phyloP scores from a whole-genome alignment of 2,888 invertebrate species.

The Meloe dianella region DNA sequence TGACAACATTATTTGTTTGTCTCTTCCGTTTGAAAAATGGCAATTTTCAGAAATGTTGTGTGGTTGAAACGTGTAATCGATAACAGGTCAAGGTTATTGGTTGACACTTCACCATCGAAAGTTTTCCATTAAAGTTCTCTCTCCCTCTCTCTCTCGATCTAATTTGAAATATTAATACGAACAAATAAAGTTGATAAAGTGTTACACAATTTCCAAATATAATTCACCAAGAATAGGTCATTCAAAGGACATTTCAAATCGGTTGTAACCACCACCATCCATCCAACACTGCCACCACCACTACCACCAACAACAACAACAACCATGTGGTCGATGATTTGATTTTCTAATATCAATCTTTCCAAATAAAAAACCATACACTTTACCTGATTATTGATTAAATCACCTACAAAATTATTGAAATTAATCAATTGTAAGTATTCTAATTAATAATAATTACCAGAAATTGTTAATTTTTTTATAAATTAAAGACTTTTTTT shows the following conservation, averaged over 20 bases:
- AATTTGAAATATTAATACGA: no score
- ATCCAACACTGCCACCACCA: no score
- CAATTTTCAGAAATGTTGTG: no score
- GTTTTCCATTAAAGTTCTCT: background rate
- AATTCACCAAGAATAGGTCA: background rate
- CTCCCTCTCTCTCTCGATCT: no score
- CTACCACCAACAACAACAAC: no score
- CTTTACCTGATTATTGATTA: no score
- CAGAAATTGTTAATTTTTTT: background rate
- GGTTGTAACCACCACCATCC: background rate
- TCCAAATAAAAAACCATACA: no score
- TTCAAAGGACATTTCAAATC: background rate
- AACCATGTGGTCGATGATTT: background rate
- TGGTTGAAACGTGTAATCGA: conserved; percentile 23
- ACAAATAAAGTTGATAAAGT: no score
- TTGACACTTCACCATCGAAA: background rate
- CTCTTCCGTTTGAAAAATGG: no score
- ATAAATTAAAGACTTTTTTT: background rate
- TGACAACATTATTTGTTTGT: no score
- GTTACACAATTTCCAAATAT: no score
- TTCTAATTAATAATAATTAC: conserved; percentile 4
- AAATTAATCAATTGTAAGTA: conserved; percentile 6
- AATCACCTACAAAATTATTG: background rate
- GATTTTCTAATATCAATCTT: no score
- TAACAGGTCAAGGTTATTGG: conserved; percentile 26